phyloP scores from a whole-genome alignment of 1,140 invertebrate genomes.

The Dreissena rostriformis region DNA sequence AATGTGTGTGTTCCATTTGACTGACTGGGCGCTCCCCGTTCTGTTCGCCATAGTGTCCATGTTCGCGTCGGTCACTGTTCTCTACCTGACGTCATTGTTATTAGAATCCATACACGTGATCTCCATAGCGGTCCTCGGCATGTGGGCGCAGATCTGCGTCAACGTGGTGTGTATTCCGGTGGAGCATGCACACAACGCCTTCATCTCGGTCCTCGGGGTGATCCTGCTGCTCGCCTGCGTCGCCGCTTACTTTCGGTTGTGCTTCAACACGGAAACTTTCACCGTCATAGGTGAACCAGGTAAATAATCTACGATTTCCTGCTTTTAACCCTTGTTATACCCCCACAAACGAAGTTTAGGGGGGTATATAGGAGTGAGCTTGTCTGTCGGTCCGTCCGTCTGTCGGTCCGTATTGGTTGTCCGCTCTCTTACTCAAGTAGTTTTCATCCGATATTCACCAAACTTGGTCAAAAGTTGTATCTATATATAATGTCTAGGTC shows the following conservation, averaged over 20 bases:
- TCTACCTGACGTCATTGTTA: constrained; percentile 46
- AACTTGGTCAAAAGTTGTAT: no score
- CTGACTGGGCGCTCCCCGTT: constrained; percentile 42
- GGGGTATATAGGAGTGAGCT: no score
- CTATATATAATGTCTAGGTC: no score
- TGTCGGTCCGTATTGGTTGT: no score
- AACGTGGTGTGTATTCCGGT: constrained; percentile 35
- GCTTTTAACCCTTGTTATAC: no score
- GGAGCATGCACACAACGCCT: constrained; percentile 32
- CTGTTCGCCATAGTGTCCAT: constrained; percentile 50
- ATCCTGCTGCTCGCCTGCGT: constrained; percentile 2
- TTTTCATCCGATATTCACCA: no score
- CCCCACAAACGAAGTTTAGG: no score
- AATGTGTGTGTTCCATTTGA: constrained; percentile 31
- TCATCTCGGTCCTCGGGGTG: constrained; percentile 27
- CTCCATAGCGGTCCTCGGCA: constrained; percentile 40
- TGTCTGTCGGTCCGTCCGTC: no score
- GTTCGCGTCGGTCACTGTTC: constrained; percentile 39
- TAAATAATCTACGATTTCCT: not conserved
- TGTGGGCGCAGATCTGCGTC: constrained; percentile 42
- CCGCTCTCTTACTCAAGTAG: no score
- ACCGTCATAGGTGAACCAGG: not conserved
- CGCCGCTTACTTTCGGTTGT: not conserved
- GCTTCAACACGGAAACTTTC: not conserved
- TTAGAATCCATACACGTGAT: constrained; percentile 43